phyloP scores from a whole-genome alignment of 1,140 invertebrate genomes.

The Neotoxoptera formosana region DNA sequence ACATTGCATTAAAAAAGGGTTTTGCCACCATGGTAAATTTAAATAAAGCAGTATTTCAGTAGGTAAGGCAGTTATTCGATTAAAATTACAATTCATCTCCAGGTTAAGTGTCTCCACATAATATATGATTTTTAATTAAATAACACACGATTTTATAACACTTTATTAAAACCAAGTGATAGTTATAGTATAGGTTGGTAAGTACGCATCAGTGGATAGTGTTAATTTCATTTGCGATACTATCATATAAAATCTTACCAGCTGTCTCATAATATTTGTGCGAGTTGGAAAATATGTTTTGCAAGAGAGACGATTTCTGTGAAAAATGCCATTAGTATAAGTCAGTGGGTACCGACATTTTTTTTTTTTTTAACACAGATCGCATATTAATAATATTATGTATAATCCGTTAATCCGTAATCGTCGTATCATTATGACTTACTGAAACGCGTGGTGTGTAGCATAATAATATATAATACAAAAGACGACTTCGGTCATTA shows the following conservation, averaged over 20 bases:
- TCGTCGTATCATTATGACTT: background rate
- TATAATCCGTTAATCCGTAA: background rate
- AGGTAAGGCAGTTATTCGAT: background rate
- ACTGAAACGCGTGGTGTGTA: background rate
- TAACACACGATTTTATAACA: background rate
- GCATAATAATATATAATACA: no score
- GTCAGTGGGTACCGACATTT: background rate
- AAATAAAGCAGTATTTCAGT: no score
- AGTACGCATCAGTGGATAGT: background rate
- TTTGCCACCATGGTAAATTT: background rate
- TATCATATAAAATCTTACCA: no score
- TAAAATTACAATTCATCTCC: background rate
- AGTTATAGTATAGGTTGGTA: background rate
- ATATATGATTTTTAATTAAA: constrained; percentile 24
- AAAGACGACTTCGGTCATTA: background rate
- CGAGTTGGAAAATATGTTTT: no score
- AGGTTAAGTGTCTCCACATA: background rate
- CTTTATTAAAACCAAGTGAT: background rate
- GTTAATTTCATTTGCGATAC: background rate
- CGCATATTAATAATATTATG: background rate
- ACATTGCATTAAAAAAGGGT: background rate
- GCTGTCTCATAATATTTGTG: no score
- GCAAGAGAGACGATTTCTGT: background rate
- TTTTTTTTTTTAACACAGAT: background rate
- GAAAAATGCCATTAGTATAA: background rate